A percentile compares a stretch with the other conserved stretches of the same genome.
Evolutionary conservation across 2,797 vertebrate species (phyloP).

Genomic region (Allobates femoralis): DNA sequence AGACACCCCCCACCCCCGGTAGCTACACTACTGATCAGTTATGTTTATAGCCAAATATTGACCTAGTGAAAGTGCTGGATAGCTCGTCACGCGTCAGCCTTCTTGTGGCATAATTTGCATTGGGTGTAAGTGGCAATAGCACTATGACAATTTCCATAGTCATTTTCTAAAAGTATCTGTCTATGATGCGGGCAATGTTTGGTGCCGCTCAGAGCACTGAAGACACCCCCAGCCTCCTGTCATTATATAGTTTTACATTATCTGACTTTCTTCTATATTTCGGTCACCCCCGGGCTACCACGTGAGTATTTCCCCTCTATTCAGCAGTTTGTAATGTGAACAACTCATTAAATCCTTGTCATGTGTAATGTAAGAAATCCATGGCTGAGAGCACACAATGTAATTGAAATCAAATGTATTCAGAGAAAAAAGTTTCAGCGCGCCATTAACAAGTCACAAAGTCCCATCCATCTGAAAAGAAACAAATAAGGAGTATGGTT

Average conservation of each 20-base stretch:
- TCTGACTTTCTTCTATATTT: background rate
- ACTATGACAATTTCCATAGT: too few species aligned
- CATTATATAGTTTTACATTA: background rate
- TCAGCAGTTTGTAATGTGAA: background rate
- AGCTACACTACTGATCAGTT: too few species aligned
- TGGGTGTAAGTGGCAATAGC: too few species aligned
- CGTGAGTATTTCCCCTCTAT: background rate
- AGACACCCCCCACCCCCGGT: too few species aligned
- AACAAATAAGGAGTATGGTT: background rate
- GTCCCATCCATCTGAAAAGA: background rate
- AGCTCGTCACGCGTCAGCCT: too few species aligned
- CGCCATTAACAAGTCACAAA: background rate
- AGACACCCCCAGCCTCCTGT: too few species aligned
- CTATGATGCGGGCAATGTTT: too few species aligned
- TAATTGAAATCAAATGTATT: conserved; percentile 24
- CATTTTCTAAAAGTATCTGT: too few species aligned
- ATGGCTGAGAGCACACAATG: conserved; percentile 6
- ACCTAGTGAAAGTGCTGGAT: too few species aligned
- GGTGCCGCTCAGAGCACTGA: background rate
- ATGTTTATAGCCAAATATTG: too few species aligned
- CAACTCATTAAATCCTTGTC: conserved; percentile 12
- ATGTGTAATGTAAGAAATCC: conserved; percentile 1
- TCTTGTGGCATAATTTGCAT: too few species aligned
- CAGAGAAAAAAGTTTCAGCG: background rate
- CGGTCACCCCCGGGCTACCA: background rate